Base-by-base conservation (phyloP, 2,797 vertebrate genomes). In the Anniella stebbinsi region DNA sequence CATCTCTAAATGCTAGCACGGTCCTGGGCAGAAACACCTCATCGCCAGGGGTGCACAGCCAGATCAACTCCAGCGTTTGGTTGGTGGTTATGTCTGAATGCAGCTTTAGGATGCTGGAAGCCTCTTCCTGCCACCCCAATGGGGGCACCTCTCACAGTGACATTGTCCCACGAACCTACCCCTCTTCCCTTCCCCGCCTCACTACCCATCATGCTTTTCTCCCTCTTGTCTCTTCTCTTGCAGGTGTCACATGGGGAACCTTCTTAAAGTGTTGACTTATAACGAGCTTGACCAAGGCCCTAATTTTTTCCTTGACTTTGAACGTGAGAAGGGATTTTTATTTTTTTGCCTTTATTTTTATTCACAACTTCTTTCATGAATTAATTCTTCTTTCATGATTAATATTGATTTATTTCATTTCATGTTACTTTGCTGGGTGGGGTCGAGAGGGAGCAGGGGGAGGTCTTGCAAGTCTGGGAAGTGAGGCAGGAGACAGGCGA, bases 251-350 rank as follows among this genome's bases (percentile, higher is more conserved):
- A 98, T 98, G 98, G 98, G 98, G 98, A 98, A 98, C 97, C 98
- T 99, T 98, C 98, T 99, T 97, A 99, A 98, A 98, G 98, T 98
- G 98, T 98, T 98, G 98, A 98, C 98, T 98, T 98, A 98, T 98
- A 97, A 98, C 97, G 98, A 99, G 95, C 98, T 98, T 98, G 98
- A 99, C 98, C 98, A 98, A 98, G 98, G 98, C 98, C 98, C 98
- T 98, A 99, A 98, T 98, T 98, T 99, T 98, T 98, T 98, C 98
- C 98, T 99, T 98, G 98, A 98, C 98, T 99, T 99, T 99, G 98
- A 99, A 99, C 98, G 98, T 99, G 98, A 99, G 98, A 98, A 96
- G 97, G 96, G 96, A 97, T 97, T 84, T 97, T 98, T 90, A 89
- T 81, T 88, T 94, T 94, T 84, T 92, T 0, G 88, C 94, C 91